Percentiles rank a stretch among this genome's conserved stretches.
Conservation (phyloP, 2,888 invertebrate species). For the Xestia rhomboidea region DNA sequence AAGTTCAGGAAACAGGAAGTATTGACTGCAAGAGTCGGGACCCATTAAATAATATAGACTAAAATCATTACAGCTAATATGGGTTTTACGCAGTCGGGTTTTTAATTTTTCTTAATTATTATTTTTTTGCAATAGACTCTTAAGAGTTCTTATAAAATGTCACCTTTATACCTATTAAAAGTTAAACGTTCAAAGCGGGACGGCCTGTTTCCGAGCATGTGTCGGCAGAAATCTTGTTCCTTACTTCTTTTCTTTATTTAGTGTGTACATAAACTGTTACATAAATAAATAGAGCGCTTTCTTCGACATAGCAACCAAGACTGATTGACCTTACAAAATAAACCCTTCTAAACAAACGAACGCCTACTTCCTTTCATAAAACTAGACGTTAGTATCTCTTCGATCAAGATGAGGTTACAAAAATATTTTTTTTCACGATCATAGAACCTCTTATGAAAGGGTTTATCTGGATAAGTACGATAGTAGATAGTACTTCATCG, state of each 20-base stretch:
- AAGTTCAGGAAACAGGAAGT: no score
- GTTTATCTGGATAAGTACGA: not conserved
- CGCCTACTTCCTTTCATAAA: conserved; percentile 10
- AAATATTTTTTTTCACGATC: not conserved
- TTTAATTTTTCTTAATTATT: no score
- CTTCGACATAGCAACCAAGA: not conserved
- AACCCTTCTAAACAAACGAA: conserved; percentile 1
- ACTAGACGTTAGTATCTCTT: not conserved
- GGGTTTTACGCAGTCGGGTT: no score
- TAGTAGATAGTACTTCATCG: not conserved
- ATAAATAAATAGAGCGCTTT: not conserved
- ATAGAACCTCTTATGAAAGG: not conserved
- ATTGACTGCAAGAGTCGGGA: no score
- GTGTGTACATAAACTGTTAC: no score
- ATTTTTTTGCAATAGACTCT: no score
- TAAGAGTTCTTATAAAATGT: not conserved
- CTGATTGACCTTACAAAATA: not conserved
- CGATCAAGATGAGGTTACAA: conserved; percentile 35
- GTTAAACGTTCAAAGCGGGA: conserved; percentile 94
- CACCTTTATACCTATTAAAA: conserved; percentile 88
- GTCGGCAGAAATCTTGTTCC: conserved; percentile 94
- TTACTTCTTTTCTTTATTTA: no score
- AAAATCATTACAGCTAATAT: no score
- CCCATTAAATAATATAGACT: no score
- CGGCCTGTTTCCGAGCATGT: conserved; percentile 90